Conservation (phyloP, 1,140 invertebrate genomes). For the Drosophila ironensis region DNA sequence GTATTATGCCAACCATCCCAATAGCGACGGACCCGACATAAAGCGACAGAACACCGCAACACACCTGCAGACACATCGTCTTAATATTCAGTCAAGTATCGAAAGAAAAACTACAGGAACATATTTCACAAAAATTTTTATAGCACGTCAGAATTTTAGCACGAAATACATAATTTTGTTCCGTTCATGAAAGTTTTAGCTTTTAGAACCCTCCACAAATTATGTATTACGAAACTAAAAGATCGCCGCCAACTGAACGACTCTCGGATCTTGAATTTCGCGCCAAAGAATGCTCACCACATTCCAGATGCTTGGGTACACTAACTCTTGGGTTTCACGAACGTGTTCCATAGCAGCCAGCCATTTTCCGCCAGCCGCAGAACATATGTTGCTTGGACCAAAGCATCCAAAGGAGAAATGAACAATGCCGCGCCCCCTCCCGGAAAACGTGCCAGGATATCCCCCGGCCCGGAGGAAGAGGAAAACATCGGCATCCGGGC, state of each 20-base stretch:
- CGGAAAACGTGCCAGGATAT: slow-evolving; percentile 24
- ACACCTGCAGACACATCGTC: not conserved
- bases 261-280: not conserved
- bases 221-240: too few species aligned
- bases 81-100: not conserved
- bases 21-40: not conserved
- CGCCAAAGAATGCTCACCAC: not conserved
- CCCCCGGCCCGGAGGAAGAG: not conserved
- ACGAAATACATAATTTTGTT: not conserved
- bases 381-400: too few species aligned
- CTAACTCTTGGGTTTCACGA: too few species aligned
- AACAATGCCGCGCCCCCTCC: slow-evolving; percentile 34
- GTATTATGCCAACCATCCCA: not conserved
- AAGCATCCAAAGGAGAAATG: slow-evolving; percentile 27
- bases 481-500: slow-evolving; percentile 70
- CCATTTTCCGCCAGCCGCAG: too few species aligned
- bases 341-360: too few species aligned
- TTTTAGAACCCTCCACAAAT: not conserved
- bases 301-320: not conserved
- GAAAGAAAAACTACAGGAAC: not conserved
- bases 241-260: too few species aligned
- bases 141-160: not conserved
- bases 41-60: not conserved
- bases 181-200: too few species aligned
- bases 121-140: not conserved